phyloP scores from a whole-genome alignment of 2,797 vertebrate genomes.

The Sciurus carolinensis region DNA sequence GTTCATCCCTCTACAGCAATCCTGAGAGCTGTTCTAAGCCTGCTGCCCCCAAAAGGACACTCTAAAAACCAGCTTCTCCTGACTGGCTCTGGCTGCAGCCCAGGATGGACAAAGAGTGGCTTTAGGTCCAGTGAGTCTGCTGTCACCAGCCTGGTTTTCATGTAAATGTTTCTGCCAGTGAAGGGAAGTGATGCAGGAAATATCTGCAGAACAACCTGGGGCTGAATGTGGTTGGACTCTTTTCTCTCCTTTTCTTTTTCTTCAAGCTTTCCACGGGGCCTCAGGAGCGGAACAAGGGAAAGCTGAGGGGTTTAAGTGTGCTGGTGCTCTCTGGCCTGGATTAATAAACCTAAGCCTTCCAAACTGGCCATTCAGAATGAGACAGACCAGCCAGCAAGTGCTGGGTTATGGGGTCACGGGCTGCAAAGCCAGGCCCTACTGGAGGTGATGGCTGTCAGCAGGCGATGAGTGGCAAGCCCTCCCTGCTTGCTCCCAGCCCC shows the following conservation, averaged over 20 bases:
- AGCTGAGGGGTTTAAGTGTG: constrained; percentile 47
- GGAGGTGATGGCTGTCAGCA: not conserved
- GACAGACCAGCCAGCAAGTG: not conserved
- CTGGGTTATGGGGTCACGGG: not conserved
- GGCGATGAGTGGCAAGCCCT: not conserved
- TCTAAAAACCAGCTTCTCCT: not conserved
- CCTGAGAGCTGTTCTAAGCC: not conserved
- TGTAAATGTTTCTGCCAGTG: not conserved
- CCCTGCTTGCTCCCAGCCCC: not conserved
- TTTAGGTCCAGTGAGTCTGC: too few species aligned
- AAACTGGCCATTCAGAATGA: not conserved
- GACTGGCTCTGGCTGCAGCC: not conserved
- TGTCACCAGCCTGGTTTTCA: not conserved
- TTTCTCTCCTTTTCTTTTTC: not conserved
- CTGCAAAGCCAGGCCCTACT: not conserved
- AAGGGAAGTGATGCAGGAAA: not conserved
- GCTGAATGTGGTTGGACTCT: not conserved
- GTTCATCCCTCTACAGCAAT: not conserved
- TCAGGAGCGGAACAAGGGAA: constrained; percentile 69
- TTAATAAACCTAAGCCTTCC: constrained; percentile 65
- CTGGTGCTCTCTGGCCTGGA: not conserved
- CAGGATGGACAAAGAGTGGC: not conserved
- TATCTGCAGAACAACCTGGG: not conserved
- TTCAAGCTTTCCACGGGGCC: constrained; percentile 24
- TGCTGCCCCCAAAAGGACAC: not conserved